Conservation (phyloP, 2,888 invertebrate genomes). For the Amblyteles armatorius region DNA sequence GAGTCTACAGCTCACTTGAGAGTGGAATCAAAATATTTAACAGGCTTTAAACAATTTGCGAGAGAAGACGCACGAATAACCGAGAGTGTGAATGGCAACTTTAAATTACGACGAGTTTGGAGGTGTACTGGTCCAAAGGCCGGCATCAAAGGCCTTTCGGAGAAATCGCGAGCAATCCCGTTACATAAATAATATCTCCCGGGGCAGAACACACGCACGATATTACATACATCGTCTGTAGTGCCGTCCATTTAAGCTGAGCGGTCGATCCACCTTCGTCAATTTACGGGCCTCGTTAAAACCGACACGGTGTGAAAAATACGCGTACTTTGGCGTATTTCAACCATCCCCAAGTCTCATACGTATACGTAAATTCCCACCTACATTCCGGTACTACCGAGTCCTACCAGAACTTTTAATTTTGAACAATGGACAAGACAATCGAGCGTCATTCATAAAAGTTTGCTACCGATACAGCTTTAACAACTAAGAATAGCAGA, state of each 20-base stretch:
- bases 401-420: not conserved
- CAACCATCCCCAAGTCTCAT: not conserved
- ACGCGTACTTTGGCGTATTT: not conserved
- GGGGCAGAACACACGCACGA: not conserved
- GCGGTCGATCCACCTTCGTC: not conserved
- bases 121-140: constrained; percentile 8
- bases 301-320: constrained; percentile 12
- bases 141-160: constrained; percentile 29
- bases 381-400: not conserved
- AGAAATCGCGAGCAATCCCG: constrained; percentile 40
- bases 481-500: constrained; percentile 48
- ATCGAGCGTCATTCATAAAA: constrained; percentile 29
- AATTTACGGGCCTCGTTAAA: constrained; percentile 16
- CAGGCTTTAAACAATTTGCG: constrained; percentile 2
- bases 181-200: constrained; percentile 45
- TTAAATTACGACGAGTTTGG: constrained; percentile 31
- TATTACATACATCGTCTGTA: constrained; percentile 17
- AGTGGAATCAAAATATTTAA: too few species aligned
- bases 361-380: not conserved
- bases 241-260: not conserved
- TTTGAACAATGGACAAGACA: not conserved
- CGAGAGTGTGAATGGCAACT: not conserved
- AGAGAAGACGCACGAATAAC: too few species aligned
- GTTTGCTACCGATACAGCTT: not conserved
- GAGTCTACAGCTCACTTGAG: too few species aligned